These are phyloP conservation scores for Menidia menidia DNA, from an alignment of 2,797 vertebrate genomes.

Conservation along the genomic window DNA sequence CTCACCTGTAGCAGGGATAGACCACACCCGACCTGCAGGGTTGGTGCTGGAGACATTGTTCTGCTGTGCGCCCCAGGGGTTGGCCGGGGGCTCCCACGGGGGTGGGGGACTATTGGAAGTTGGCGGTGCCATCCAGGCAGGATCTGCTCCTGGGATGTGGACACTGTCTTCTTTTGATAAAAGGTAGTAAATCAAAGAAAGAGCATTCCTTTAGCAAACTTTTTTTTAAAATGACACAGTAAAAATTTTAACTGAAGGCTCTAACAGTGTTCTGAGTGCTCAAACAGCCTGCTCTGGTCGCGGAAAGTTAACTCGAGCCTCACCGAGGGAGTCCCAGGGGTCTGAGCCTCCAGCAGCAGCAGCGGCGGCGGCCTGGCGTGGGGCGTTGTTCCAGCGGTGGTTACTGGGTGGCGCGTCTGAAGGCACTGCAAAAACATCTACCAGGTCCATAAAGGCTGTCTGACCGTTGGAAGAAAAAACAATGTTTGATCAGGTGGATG, in stretches of 20 bases:
- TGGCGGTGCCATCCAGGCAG: conserved; percentile 77
- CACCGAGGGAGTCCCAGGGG: conserved; percentile 83
- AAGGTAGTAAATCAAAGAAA: conserved; percentile 9
- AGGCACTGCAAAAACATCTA: conserved; percentile 89
- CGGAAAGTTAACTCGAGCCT: conserved; percentile 32
- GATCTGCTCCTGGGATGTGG: conserved; percentile 45
- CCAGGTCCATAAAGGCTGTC: conserved; percentile 93
- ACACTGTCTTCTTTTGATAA: conserved; percentile 59
- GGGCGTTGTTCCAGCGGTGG: conserved; percentile 82
- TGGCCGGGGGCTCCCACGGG: conserved; percentile 73
- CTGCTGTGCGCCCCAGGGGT: conserved; percentile 75
- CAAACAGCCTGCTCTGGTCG: not conserved
- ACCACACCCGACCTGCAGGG: conserved; percentile 55
- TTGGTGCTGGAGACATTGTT: conserved; percentile 49
- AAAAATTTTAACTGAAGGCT: not conserved
- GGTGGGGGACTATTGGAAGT: conserved; percentile 72
- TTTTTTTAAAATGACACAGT: not conserved
- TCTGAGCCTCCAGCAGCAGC: conserved; percentile 52
- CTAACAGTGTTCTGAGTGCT: not conserved
- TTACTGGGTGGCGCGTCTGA: conserved; percentile 78
- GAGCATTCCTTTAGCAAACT: not conserved
- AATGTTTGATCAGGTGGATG: conserved; percentile 22
- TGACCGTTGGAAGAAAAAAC: conserved; percentile 62
- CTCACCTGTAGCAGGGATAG: conserved; percentile 68
- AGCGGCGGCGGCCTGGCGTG: conserved; percentile 55